Evolutionary conservation across 2,888 invertebrate genomes (phyloP).

Genomic region (Arrhopalites spinosus): DNA sequence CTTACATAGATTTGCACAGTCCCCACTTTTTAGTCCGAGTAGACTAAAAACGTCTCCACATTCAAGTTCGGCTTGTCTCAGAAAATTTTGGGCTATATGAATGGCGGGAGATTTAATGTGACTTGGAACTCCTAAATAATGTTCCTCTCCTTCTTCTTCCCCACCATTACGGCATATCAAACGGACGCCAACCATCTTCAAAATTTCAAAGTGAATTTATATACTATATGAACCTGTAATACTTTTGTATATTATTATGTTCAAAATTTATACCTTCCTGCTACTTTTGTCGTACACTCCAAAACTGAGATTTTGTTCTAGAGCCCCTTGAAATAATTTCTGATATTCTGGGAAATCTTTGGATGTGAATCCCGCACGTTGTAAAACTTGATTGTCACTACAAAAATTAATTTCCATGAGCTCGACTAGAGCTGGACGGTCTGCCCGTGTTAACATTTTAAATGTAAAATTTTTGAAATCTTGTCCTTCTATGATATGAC

Average conservation of each 20-base stretch:
- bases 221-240: too few species aligned
- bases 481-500: constrained; percentile 45
- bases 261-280: too few species aligned
- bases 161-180: too few species aligned
- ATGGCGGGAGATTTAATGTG: constrained; percentile 13
- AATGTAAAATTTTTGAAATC: constrained; percentile 51
- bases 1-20: neutral
- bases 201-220: too few species aligned
- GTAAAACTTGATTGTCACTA: constrained; percentile 45
- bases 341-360: constrained; percentile 45
- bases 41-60: too few species aligned
- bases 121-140: constrained; percentile 1
- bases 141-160: neutral
- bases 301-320: constrained; percentile 47
- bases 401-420: constrained; percentile 46
- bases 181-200: constrained; percentile 28
- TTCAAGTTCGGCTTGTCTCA: constrained; percentile 2
- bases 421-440: constrained; percentile 41
- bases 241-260: too few species aligned
- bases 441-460: constrained; percentile 40
- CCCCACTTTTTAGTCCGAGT: neutral
- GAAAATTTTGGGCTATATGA: constrained; percentile 1
- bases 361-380: constrained; percentile 35
- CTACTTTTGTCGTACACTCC: constrained; percentile 43
- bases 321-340: constrained; percentile 38